Conservation (phyloP, 2,888 invertebrate species). For the Euplagia quadripunctaria region DNA sequence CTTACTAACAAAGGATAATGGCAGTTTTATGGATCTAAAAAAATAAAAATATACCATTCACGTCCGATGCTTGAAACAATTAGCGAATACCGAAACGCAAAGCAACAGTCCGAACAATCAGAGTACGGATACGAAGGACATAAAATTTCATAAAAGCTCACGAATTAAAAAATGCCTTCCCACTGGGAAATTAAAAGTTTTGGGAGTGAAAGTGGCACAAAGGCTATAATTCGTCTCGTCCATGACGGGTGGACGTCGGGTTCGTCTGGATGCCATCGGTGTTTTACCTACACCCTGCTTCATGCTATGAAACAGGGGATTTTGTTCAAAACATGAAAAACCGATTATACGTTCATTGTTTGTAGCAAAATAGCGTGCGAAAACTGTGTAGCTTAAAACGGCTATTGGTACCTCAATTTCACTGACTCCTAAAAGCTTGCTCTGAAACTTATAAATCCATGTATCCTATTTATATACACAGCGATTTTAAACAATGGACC, state of each 20-base stretch:
- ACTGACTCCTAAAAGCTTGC: conserved; percentile 76
- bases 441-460: conserved; percentile 66
- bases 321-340: conserved; percentile 81
- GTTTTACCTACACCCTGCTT: conserved; percentile 43
- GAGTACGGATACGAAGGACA: conserved; percentile 67
- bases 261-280: conserved; percentile 66
- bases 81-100: conserved; percentile 64
- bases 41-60: conserved; percentile 51
- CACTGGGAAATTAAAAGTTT: conserved; percentile 81
- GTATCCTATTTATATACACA: conserved; percentile 49
- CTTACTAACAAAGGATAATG: conserved; percentile 50
- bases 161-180: conserved; percentile 82
- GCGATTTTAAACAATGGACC: neutral
- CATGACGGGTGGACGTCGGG: conserved; percentile 68
- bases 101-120: conserved; percentile 67
- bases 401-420: conserved; percentile 74
- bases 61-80: conserved; percentile 64
- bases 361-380: conserved; percentile 69
- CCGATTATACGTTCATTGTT: conserved; percentile 79
- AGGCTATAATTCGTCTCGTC: conserved; percentile 82
- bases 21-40: conserved; percentile 42
- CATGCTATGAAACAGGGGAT: conserved; percentile 70
- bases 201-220: conserved; percentile 80
- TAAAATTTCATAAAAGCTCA: conserved; percentile 81
- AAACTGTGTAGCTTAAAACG: conserved; percentile 69